These are phyloP conservation scores for Geotrupes spiniger DNA, from an alignment of 2,888 invertebrate genomes.

Conservation along the genomic window DNA sequence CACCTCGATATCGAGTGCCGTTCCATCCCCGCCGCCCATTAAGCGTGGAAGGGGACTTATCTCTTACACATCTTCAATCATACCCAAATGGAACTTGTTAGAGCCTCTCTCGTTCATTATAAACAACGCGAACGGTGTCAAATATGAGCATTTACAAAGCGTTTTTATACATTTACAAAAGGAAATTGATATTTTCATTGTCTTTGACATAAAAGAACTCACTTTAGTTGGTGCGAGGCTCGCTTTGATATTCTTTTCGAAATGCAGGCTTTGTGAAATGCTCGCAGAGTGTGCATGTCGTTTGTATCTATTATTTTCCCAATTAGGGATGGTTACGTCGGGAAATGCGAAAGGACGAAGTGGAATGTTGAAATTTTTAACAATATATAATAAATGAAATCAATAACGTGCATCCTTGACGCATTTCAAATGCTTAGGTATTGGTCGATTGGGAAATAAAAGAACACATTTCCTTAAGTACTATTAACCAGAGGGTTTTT, in stretches of 20 bases:
- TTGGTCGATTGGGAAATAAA: too few relatives aligned
- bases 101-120: slow-evolving; percentile 28
- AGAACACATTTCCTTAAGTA: too few relatives aligned
- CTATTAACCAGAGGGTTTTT: too few relatives aligned
- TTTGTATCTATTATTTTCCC: too few relatives aligned
- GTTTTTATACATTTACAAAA: slow-evolving; percentile 14
- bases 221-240: slow-evolving; percentile 23
- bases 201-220: slow-evolving; percentile 34
- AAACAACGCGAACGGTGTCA: slow-evolving; percentile 28
- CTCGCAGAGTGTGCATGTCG: slow-evolving; percentile 21
- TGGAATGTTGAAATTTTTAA: too few relatives aligned
- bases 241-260: slow-evolving; percentile 23
- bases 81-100: slow-evolving; percentile 34
- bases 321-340: too few relatives aligned
- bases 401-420: too few relatives aligned
- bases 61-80: slow-evolving; percentile 34
- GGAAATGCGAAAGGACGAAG: too few relatives aligned
- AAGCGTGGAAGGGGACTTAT: slow-evolving; percentile 31
- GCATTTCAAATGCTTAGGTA: too few relatives aligned
- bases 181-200: slow-evolving; percentile 35
- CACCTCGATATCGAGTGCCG: slow-evolving; percentile 7
- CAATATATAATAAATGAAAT: too few relatives aligned
- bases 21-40: slow-evolving; percentile 25
- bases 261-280: slow-evolving; percentile 8
- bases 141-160: slow-evolving; percentile 23